phyloP scores from a whole-genome alignment of 1,140 invertebrate genomes.

The Lethocerus indicus region DNA sequence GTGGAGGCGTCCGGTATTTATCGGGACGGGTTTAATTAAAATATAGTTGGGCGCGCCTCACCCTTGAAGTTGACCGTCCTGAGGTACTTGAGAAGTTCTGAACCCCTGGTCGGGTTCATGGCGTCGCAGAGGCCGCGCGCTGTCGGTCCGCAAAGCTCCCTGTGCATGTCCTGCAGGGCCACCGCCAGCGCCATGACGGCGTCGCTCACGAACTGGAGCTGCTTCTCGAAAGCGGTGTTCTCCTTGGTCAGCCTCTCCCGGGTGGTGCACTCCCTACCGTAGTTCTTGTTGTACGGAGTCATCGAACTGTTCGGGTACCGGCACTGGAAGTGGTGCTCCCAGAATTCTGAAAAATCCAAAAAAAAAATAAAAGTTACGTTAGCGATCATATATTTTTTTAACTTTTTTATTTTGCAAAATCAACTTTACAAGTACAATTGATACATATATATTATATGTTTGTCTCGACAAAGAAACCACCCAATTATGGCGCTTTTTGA shows the following conservation, averaged over 20 bases:
- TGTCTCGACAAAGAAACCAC: too few species aligned
- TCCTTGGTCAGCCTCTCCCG: slow-evolving; percentile 49
- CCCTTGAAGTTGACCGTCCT: slow-evolving; percentile 68
- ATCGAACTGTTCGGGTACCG: slow-evolving; percentile 54
- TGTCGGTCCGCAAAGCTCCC: slow-evolving; percentile 39
- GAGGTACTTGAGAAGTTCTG: slow-evolving; percentile 61
- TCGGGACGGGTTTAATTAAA: too few species aligned
- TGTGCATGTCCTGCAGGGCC: slow-evolving; percentile 70
- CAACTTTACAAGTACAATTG: too few species aligned
- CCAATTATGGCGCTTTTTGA: too few species aligned
- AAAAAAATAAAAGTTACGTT: too few species aligned
- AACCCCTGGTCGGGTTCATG: slow-evolving; percentile 78
- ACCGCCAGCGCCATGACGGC: slow-evolving; percentile 83
- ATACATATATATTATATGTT: too few species aligned
- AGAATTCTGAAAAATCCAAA: slow-evolving; percentile 75
- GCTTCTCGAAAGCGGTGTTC: slow-evolving; percentile 71
- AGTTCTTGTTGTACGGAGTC: slow-evolving; percentile 68
- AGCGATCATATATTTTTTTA: too few species aligned
- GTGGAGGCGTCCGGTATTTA: too few species aligned
- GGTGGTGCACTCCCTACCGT: slow-evolving; percentile 46
- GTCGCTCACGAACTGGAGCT: slow-evolving; percentile 83
- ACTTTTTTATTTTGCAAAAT: too few species aligned
- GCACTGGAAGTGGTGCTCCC: slow-evolving; percentile 82
- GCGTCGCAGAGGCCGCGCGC: slow-evolving; percentile 57
- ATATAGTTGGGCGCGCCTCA: too few species aligned